Evolutionary conservation across 1,140 invertebrate genomes (phyloP).

Genomic region (Drosophila carrolli): DNA sequence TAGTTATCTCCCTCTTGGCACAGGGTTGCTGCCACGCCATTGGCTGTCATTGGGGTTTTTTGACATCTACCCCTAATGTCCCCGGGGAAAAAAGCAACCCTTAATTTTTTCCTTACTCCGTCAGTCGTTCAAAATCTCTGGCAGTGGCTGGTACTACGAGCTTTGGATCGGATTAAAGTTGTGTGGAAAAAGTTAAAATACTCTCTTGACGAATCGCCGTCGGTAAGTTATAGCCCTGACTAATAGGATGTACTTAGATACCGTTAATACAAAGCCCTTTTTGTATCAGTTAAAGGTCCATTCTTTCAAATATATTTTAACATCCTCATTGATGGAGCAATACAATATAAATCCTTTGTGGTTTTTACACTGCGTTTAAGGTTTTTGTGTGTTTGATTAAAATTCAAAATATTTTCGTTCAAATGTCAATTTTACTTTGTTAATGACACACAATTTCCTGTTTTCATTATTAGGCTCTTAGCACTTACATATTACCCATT

Average conservation of each 20-base stretch:
- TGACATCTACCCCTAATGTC: conserved; percentile 1
- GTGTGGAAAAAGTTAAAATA: not conserved
- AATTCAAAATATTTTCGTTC: too few relatives aligned
- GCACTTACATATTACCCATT: too few relatives aligned
- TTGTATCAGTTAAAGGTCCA: too few relatives aligned
- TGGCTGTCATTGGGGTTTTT: conserved; percentile 29
- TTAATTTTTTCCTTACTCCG: conserved; percentile 2
- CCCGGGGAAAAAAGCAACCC: conserved; percentile 14
- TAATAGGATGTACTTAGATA: not conserved
- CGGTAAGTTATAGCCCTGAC: conserved; percentile 7
- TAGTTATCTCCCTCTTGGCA: conserved; percentile 2
- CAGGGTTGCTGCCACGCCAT: conserved; percentile 35
- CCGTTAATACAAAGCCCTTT: too few relatives aligned
- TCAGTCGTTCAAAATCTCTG: not conserved
- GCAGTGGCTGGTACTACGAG: conserved; percentile 8
- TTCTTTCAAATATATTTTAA: too few relatives aligned
- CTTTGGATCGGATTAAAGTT: conserved; percentile 7
- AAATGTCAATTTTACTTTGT: too few relatives aligned
- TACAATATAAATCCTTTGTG: too few relatives aligned
- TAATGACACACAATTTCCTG: too few relatives aligned
- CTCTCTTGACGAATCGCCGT: not conserved
- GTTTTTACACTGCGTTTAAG: too few relatives aligned
- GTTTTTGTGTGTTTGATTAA: too few relatives aligned
- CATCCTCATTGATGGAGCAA: too few relatives aligned
- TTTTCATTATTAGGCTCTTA: too few relatives aligned